Base-by-base conservation (phyloP, 2,888 invertebrate genomes). In the Tetramorium bicarinatum region DNA sequence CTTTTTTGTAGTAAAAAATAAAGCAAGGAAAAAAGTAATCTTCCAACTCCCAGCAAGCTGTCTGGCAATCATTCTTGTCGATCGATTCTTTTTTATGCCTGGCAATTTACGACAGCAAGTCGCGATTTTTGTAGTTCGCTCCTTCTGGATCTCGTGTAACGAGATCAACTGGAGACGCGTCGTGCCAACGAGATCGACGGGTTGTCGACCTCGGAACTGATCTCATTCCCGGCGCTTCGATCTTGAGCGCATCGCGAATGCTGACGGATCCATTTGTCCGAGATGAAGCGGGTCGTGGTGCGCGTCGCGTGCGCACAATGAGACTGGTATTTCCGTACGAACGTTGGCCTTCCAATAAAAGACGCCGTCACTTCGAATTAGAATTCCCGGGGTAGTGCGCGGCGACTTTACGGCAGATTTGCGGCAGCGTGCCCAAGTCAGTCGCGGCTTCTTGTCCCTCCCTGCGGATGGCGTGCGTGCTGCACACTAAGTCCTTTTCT, bases 261-360 rank as follows among this genome's bases (percentile, higher is more conserved):
- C 79, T 59, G 79, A 79, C 79, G 56, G 87, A 82, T 90, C 87
- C 85, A 89, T 90, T 88, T 84, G 85, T 87, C 86, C 59, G 64
- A 9, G 72, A 82, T 41, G 72, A 56, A 67, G 54, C 69, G 49
- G 77, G 54, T 77, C 77, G 56, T 66, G 67, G 69, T 34, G 29
- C 29, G 29, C 74, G 71, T 81, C 62, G 80, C 62, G 49, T 74
- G 64, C 29, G 64, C 74, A 87, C 87, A 86, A 87, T 82, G 83
- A 59, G 81, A 75, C 44, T 66, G 82, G 77, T 85, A 85, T 87
- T 87, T 86, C 83, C 87, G 86, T 71, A 21, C 62, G 52, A 49
- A 72, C 38, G 29, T 81, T 47, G 83, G 62, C 44, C 79, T 83
- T 83, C 67, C 77, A 88, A 81, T 85, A 71, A 85, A 82, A 83